phyloP scores from a whole-genome alignment of 1,140 invertebrate genomes.

The Leptestheria dahalacensis region DNA sequence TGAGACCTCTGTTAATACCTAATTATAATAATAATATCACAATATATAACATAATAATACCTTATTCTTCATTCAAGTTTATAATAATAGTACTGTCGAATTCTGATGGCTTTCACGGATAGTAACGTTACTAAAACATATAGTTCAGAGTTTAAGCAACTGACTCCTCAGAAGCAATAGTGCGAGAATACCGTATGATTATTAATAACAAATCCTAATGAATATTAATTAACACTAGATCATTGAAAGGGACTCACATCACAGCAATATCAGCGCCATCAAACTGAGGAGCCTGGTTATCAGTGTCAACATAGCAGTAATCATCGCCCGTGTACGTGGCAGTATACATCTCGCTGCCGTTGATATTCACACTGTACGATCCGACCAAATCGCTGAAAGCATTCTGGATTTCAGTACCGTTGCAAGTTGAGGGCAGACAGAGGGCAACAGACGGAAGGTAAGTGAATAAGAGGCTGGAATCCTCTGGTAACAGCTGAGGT shows the following conservation, averaged over 20 bases:
- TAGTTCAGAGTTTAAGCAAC: too few species aligned
- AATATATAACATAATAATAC: too few species aligned
- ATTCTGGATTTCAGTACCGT: constrained; percentile 1
- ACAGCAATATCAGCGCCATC: constrained; percentile 2
- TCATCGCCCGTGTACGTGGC: neutral
- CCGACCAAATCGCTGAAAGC: constrained; percentile 6
- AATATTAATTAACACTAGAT: too few species aligned
- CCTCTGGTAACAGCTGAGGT: neutral
- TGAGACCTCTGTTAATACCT: too few species aligned
- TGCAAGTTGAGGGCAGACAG: constrained; percentile 15
- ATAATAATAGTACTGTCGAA: too few species aligned
- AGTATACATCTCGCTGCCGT: neutral
- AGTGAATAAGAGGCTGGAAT: neutral
- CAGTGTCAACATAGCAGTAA: constrained; percentile 1
- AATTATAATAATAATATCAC: too few species aligned
- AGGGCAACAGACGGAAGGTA: constrained; percentile 10
- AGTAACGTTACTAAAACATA: too few species aligned
- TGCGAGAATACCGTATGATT: too few species aligned
- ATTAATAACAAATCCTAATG: too few species aligned
- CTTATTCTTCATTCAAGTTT: too few species aligned
- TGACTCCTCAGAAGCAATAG: too few species aligned
- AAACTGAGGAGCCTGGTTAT: neutral
- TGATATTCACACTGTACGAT: neutral
- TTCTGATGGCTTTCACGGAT: too few species aligned
- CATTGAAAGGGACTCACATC: constrained; percentile 2